Conservation (phyloP, 2,888 invertebrate species). For the Hyles lineata region DNA sequence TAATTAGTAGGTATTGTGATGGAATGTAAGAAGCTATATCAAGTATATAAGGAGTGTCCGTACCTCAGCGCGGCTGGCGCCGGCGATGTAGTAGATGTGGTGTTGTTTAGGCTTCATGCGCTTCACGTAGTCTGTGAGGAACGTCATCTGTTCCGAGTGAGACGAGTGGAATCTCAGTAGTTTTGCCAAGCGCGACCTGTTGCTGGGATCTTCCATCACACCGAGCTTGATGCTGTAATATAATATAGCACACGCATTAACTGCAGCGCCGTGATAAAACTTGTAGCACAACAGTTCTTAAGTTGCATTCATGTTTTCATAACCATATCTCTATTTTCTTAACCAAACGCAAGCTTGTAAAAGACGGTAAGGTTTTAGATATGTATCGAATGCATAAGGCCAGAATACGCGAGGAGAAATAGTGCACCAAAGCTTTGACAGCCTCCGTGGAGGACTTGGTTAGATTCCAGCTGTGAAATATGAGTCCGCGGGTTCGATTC, state of each 20-base stretch:
- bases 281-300: too few species aligned
- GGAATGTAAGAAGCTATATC: background rate
- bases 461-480: too few species aligned
- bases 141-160: constrained; percentile 87
- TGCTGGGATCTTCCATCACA: constrained; percentile 98
- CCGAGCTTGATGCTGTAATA: constrained; percentile 93
- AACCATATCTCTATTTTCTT: too few species aligned
- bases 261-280: background rate
- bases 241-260: background rate
- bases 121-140: constrained; percentile 94
- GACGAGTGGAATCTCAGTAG: constrained; percentile 96
- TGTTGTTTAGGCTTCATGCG: constrained; percentile 98
- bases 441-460: too few species aligned
- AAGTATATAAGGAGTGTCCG: background rate
- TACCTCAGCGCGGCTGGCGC: constrained; percentile 91
- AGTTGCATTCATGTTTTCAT: too few species aligned
- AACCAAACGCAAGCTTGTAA: too few species aligned
- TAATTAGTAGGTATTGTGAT: too few species aligned
- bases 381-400: too few species aligned
- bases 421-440: too few species aligned
- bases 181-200: constrained; percentile 97
- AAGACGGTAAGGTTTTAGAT: too few species aligned
- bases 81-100: constrained; percentile 98
- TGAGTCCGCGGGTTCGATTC: too few species aligned
- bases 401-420: too few species aligned